Base-by-base conservation (phyloP, 1,140 invertebrate species). In the Zaprionus tsacasi region DNA sequence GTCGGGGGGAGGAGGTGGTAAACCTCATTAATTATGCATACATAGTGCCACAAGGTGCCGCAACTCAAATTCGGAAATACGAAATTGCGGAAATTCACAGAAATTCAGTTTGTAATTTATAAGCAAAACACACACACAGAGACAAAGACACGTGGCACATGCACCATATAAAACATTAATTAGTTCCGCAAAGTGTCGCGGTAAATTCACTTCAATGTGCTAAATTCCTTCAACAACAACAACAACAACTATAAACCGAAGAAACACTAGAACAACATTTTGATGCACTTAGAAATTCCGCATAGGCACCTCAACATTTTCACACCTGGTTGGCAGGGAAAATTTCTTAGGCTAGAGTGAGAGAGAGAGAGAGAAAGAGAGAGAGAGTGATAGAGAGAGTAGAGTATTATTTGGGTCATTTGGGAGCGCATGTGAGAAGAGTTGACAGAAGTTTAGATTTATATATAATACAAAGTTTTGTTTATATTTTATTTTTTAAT, bases 161-260 rank as follows among this genome's bases (percentile, higher is more conserved):
- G 27, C 21, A 17, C 11, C 21, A 21, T 45, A 52, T 77, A 58
- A 77, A 77, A 73, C 43, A 77, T 77, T 77, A 77, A 77, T 77
- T 73, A 73, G 75, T 77, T 77, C 8, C 36, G 68, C 72, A 70
- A 57, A 57, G 36, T 36, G 57, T 40, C 21, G 73, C 68, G 52
- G 35, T 60, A 75, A 70, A 70, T 67, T 66, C 69, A 54, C 60
- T 30, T 40, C 13, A 60, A 68, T 21, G 63, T 64, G 36, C 25
- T 33, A 72, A 72, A 21, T 13, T 50, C 45, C 64, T 54, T 25
- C 2, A 36, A 21, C 56, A 40, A 7, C 17, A 27, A 52, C 11
- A 30, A 38, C 27, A 33, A 27, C 10, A 48, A 57, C 12, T 30
- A 17, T 1, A 63, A 27, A 38, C 58, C 21, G 56, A 55, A 48